phyloP scores from a whole-genome alignment of 2,797 vertebrate species.

The Gouania willdenowi region DNA sequence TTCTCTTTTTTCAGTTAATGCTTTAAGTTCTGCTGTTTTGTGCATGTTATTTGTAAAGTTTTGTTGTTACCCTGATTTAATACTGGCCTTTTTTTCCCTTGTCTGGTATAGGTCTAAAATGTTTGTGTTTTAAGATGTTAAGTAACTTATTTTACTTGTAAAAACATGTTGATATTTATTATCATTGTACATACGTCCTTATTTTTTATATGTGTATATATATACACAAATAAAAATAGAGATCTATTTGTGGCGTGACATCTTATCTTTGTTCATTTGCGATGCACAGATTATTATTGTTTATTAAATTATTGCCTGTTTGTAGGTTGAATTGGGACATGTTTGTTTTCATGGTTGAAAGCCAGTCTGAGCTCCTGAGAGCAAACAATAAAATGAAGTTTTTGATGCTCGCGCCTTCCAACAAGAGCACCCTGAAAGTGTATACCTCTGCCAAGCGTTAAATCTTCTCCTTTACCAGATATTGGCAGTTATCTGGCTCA shows the following conservation, averaged over 20 bases:
- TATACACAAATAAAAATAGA: slow-evolving; percentile 82
- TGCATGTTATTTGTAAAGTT: slow-evolving; percentile 48
- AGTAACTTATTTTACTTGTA: slow-evolving; percentile 86
- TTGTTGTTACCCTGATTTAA: slow-evolving; percentile 26
- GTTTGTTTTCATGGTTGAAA: no score
- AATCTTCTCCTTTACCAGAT: no score
- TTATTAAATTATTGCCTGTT: no score
- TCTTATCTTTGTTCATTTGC: no score
- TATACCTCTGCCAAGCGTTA: no score
- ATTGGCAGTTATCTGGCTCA: no score
- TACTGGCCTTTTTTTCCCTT: slow-evolving; percentile 49
- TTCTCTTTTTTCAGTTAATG: slow-evolving; percentile 38
- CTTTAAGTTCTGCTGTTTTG: slow-evolving; percentile 64
- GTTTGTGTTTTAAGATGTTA: slow-evolving; percentile 72
- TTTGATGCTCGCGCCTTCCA: no score
- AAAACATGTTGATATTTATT: slow-evolving; percentile 85
- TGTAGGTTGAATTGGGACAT: no score
- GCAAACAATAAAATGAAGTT: no score
- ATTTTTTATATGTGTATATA: slow-evolving; percentile 87
- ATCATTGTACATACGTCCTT: slow-evolving; percentile 84
- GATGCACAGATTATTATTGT: no score
- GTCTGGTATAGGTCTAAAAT: slow-evolving; percentile 50
- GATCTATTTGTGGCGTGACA: slow-evolving; percentile 51
- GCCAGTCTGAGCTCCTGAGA: no score
- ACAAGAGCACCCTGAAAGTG: no score